Evolutionary conservation across 1,140 invertebrate species (phyloP), one percentile per base, ranked within the genome.

Genomic region (Plutomurus gul): DNA sequence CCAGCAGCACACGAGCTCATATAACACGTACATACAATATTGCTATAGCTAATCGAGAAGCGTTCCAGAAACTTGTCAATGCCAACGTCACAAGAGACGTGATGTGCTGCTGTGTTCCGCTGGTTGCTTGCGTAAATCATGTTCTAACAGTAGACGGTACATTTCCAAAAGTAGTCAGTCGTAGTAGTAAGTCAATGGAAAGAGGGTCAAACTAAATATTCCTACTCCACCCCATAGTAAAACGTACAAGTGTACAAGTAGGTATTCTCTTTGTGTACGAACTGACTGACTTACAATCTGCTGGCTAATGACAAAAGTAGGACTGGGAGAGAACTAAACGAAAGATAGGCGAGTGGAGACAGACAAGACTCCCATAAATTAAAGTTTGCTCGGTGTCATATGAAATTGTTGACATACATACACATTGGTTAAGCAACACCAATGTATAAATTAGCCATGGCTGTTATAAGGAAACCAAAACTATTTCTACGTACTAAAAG

Each of bases 21-120:
- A n/a, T n/a, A n/a, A n/a, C 18, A 7, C 39, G 16, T 5, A 8
- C 13, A 30, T 13, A 65, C 27, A 36, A 36, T 65, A n/a, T 33
- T 1, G 13, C 16, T n/a, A n/a, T 1, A 10, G 16, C 30, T 33
- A 60, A 16, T 33, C 6, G 27, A 60, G 51, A 65, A 65, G 27
- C 36, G 56, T 65, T 65, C 30, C 56, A 65, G 56, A 65, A 25
- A 65, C 13, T n/a, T n/a, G 56, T 65, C 56, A 65, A 65, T 65
- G 30, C 4, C 16, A 65, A 65, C 56, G n/a, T n/a, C n/a, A 65
- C 18, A 65, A 33, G 30, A 33, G 30, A 65, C 56, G 27, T 65
- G 27, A 11, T 65, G 27, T 13, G 56, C 36, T 27, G 27, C 13
- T 33, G 56, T 33, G n/a, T n/a, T n/a, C n/a, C 13, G 27, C 27